Percentiles rank a stretch among this genome's conserved stretches.
These are phyloP conservation scores for Ptiloglossa arizonensis DNA, from an alignment of 1,140 invertebrate genomes.

Conservation along the genomic window DNA sequence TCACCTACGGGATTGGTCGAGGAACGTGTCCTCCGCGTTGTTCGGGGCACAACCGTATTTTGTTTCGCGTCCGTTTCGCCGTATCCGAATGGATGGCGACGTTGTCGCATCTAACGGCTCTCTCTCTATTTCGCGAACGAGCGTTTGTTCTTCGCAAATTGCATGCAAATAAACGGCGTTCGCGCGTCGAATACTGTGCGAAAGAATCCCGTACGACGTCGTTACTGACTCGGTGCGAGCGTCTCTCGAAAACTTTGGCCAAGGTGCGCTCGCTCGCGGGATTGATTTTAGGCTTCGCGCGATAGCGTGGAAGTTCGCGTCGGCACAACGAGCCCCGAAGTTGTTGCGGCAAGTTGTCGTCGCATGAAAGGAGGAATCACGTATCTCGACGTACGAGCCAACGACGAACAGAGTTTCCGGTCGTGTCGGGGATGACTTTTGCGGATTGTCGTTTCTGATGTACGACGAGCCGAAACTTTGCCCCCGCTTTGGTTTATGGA, in stretches of 20 bases:
- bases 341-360: slow-evolving; percentile 29
- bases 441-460: slow-evolving; percentile 46
- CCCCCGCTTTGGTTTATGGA: slow-evolving; percentile 28
- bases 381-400: slow-evolving; percentile 13
- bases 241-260: slow-evolving; percentile 35
- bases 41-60: no score
- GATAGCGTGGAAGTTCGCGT: slow-evolving; percentile 42
- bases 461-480: slow-evolving; percentile 39
- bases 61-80: no score
- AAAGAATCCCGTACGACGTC: slow-evolving; percentile 4
- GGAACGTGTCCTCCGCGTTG: no score
- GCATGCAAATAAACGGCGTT: background rate
- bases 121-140: background rate
- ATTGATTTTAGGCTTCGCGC: slow-evolving; percentile 44
- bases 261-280: no score
- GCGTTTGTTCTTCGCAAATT: background rate
- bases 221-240: slow-evolving; percentile 4
- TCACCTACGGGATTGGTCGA: no score
- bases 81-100: no score
- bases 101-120: no score
- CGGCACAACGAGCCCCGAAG: slow-evolving; percentile 38
- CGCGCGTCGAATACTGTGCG: background rate
- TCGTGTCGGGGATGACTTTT: slow-evolving; percentile 32
- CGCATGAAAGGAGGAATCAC: slow-evolving; percentile 41
- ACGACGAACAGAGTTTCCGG: slow-evolving; percentile 37